These are phyloP conservation scores for Lordiphosa mommai DNA, from an alignment of 1,140 invertebrate species.

Conservation along the genomic window DNA sequence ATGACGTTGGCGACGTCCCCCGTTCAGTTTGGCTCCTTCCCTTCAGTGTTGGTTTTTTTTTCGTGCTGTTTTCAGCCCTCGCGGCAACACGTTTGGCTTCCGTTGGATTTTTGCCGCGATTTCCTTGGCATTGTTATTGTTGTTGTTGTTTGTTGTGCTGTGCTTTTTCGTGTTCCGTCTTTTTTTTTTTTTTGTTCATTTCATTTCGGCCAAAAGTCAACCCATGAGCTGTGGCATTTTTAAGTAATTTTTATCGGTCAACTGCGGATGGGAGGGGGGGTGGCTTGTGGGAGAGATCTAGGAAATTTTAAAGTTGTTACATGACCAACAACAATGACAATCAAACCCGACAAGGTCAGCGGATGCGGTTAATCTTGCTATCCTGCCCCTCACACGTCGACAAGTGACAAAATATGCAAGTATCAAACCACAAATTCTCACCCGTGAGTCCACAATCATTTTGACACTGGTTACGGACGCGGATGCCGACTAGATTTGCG, in stretches of 20 bases:
- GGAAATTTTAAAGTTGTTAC: constrained; percentile 44
- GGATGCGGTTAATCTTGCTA: constrained; percentile 33
- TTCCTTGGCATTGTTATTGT: constrained; percentile 38
- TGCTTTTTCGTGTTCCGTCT: constrained; percentile 16
- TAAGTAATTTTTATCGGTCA: constrained; percentile 79
- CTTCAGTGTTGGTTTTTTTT: background rate
- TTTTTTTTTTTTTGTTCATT: constrained; percentile 45
- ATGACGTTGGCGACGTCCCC: constrained; percentile 19
- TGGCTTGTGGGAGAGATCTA: constrained; percentile 7
- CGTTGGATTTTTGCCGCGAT: constrained; percentile 69
- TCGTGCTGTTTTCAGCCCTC: constrained; percentile 40
- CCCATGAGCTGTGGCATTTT: constrained; percentile 79
- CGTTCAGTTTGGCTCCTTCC: constrained; percentile 20
- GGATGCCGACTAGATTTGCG: constrained; percentile 55
- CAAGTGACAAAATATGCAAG: constrained; percentile 78
- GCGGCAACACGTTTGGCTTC: constrained; percentile 70
- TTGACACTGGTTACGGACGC: constrained; percentile 68
- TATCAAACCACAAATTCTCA: constrained; percentile 77
- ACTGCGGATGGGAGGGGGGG: constrained; percentile 7
- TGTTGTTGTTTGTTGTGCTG: constrained; percentile 16
- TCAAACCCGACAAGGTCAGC: constrained; percentile 40
- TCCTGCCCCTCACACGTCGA: constrained; percentile 19
- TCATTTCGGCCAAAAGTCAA: constrained; percentile 75
- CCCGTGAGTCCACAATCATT: constrained; percentile 77
- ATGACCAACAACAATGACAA: constrained; percentile 38